Percentiles rank a stretch among this genome's conserved stretches.
These are phyloP conservation scores for Drosophila kepulauana DNA, from an alignment of 1,140 invertebrate species.

Conservation along the genomic window DNA sequence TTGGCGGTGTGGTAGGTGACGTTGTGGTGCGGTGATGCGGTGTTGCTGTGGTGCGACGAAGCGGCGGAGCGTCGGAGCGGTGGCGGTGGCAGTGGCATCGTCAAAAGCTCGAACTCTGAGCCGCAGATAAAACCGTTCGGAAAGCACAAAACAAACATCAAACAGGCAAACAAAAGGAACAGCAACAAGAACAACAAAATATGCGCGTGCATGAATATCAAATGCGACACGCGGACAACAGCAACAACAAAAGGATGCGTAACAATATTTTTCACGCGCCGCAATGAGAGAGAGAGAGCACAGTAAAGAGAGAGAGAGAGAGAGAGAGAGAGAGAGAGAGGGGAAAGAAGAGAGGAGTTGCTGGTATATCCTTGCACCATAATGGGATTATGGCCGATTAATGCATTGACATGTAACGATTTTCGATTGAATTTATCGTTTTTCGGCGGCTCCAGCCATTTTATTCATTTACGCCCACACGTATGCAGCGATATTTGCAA, in stretches of 20 bases:
- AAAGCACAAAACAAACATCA: conserved; percentile 82
- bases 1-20: conserved; percentile 19
- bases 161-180: conserved; percentile 78
- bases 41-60: not conserved
- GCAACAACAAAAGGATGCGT: conserved; percentile 74
- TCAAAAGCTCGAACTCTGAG: conserved; percentile 76
- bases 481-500: conserved; percentile 78
- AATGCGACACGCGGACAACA: conserved; percentile 69
- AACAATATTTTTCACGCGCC: conserved; percentile 78
- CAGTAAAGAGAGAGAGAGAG: not conserved
- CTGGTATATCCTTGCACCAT: conserved; percentile 80
- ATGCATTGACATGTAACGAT: conserved; percentile 85
- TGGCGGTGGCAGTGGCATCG: conserved; percentile 51
- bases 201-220: conserved; percentile 78
- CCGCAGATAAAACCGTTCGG: conserved; percentile 80
- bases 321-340: conserved; percentile 19
- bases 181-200: conserved; percentile 58
- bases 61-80: conserved; percentile 1
- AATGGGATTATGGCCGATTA: conserved; percentile 85
- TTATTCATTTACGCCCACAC: conserved; percentile 83
- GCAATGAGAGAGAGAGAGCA: conserved; percentile 7
- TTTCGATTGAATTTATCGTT: conserved; percentile 85
- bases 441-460: conserved; percentile 80
- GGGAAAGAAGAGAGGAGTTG: conserved; percentile 17
- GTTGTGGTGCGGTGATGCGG: not conserved